Evolutionary conservation across 2,113 vertebrate genomes (phyloP), one percentile per base, ranked within the genome.

Genomic region (Chaetodon auriga): DNA sequence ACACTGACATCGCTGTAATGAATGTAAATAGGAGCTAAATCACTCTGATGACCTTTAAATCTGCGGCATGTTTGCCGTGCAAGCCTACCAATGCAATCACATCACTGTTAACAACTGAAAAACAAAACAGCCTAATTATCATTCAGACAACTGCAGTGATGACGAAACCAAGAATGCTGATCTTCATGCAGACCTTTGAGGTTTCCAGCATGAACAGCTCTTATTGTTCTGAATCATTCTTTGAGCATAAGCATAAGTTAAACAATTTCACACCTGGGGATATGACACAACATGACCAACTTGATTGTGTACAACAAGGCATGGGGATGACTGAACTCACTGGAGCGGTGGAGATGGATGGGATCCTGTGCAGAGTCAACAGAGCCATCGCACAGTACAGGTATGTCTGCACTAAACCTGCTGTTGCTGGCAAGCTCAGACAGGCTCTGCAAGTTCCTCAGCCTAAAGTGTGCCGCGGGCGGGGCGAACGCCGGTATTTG

Each of bases 361-460:
- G 96, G 21, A 93, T 91, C 72, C 97, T 94, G 64, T 94, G 96
- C 82, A 97, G 92, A 6, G 96, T 97, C 75, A 97, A 94, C 89
- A 97, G 91, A 84, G 96, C 96, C 97, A 97, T 97, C 76, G 90
- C 88, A 82, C 71, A 69, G 66, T 71, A 18, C 79, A 61, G 68
- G 61, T 79, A 55, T 62, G 25, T 49, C 53, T 68, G 57, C 63
- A 77, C 76, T 71, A 43, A 81, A 73, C 78, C 78, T 68, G 75
- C 70, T 46, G 66, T 45, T 41, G 78, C 53, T 53, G 69, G 57
- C 89, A 89, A 78, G 88, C 53, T 79, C 76, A 86, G 89, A 92
- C 91, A 87, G 81, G 89, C 81, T 71, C 70, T 63, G 76, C 87
- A 81, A 81, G 80, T 92, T 90, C 79, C 86, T 83, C 65, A 54